A percentile compares a stretch with the other conserved stretches of the same genome.
These are phyloP conservation scores for Deilephila elpenor DNA, from an alignment of 2,888 invertebrate genomes.

Conservation along the genomic window DNA sequence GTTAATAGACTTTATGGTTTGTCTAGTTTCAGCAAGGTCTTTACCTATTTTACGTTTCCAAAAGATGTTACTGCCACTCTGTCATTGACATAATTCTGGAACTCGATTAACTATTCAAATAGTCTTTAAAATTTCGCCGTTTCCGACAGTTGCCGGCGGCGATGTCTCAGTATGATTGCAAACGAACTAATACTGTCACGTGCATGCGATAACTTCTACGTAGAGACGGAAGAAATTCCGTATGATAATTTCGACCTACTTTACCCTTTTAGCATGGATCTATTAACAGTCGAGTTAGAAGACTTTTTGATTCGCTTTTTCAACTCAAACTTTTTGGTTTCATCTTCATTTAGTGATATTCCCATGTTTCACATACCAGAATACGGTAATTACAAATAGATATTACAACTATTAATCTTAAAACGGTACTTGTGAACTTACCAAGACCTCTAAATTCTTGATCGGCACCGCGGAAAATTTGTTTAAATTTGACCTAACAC, in stretches of 20 bases:
- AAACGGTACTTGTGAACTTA: conserved; percentile 46
- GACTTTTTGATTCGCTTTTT: not conserved
- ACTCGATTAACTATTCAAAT: conserved; percentile 1
- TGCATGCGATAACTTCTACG: conserved; percentile 7
- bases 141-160: not conserved
- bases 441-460: conserved; percentile 9
- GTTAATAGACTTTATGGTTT: too few relatives aligned
- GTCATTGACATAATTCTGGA: not conserved
- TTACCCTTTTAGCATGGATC: not conserved
- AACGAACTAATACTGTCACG: conserved; percentile 21
- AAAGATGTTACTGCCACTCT: not conserved
- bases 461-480: not conserved
- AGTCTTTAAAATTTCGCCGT: not conserved
- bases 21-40: too few relatives aligned
- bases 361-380: conserved; percentile 23
- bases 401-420: conserved; percentile 51
- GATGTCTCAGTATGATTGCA: conserved; percentile 15
- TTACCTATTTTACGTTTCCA: not conserved
- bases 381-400: conserved; percentile 41
- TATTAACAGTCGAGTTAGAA: conserved; percentile 15
- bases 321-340: not conserved
- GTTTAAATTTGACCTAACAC: not conserved
- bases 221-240: conserved; percentile 9
- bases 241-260: conserved; percentile 25
- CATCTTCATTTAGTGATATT: not conserved